Base-by-base conservation (phyloP, 2,888 invertebrate genomes). In the Lepidochrysops patricia region DNA sequence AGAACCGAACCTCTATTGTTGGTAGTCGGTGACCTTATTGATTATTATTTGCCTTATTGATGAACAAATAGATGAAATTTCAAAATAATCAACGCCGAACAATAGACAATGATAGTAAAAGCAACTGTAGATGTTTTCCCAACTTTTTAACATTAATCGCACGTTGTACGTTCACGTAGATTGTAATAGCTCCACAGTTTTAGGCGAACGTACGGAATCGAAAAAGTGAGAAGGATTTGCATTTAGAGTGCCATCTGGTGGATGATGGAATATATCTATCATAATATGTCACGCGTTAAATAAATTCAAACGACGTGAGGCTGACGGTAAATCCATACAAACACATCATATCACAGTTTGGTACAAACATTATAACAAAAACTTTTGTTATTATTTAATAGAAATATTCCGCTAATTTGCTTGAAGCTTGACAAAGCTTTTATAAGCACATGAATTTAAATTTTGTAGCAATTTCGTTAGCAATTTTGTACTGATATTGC, bases 1-100 rank as follows among this genome's bases (percentile, higher is more conserved):
- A 52, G 26, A 15, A 52, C 52, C 52, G 52, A 13, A 27, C 27
- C 52, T 13, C 52, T 52, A 52, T 52, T 52, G 52, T 52, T 26
- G 27, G 52, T 52, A 27, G 26, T 27, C 9, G 19, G 43, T 43
- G 43, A 43, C 19, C 43, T 43, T 52, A 52, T 27, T 15, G 52
- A 52, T 27, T 52, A 52, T 27, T 52, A 52, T 52, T 52, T 27
- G 52, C 52, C 15, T 52, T 27, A 13, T 52, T 52, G 52, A 52
- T 52, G 52, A 52, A 52, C 52, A 27, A 52, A 52, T 52, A 52
- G 27, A 52, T 52, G 52, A 27, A 27, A 52, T 52, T 52, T 26
- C 15, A 26, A 15, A 27, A 52, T 27, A 26, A n/a, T 52, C 52
- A 52, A 13, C 15, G 27, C 12, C 43, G 9, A 19, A 43, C 12